phyloP scores from a whole-genome alignment of 1,140 invertebrate genomes.

The Musca domestica region DNA sequence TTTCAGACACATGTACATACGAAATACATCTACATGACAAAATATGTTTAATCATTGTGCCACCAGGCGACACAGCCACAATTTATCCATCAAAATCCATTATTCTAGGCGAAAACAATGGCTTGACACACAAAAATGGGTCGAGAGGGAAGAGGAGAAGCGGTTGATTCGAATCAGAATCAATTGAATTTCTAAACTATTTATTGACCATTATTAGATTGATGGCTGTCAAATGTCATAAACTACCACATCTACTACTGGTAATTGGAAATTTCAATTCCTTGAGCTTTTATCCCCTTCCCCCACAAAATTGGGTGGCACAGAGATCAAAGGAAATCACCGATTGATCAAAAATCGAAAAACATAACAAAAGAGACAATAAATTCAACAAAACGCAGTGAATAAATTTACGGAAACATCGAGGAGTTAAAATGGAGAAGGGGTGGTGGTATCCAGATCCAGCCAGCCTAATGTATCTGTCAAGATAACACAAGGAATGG shows the following conservation, averaged over 20 bases:
- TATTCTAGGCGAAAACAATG: too few relatives aligned
- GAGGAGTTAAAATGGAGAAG: neutral
- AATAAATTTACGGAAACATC: too few relatives aligned
- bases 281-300: neutral
- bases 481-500: neutral
- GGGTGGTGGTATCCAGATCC: neutral
- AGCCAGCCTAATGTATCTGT: neutral
- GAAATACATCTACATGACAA: too few relatives aligned
- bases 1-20: too few relatives aligned
- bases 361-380: neutral
- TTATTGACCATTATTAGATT: conserved; percentile 4
- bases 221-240: conserved; percentile 12
- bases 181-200: conserved; percentile 16
- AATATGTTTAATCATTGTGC: too few relatives aligned
- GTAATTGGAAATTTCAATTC: conserved; percentile 2
- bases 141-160: too few relatives aligned
- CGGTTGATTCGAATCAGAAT: neutral
- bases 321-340: conserved; percentile 6
- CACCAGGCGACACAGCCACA: too few relatives aligned
- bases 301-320: neutral
- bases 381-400: conserved; percentile 1
- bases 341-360: too few relatives aligned
- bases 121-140: too few relatives aligned
- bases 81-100: too few relatives aligned
- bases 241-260: neutral